These are phyloP conservation scores for Andrena cerasifolii DNA, from an alignment of 1,140 invertebrate genomes.

Conservation along the genomic window DNA sequence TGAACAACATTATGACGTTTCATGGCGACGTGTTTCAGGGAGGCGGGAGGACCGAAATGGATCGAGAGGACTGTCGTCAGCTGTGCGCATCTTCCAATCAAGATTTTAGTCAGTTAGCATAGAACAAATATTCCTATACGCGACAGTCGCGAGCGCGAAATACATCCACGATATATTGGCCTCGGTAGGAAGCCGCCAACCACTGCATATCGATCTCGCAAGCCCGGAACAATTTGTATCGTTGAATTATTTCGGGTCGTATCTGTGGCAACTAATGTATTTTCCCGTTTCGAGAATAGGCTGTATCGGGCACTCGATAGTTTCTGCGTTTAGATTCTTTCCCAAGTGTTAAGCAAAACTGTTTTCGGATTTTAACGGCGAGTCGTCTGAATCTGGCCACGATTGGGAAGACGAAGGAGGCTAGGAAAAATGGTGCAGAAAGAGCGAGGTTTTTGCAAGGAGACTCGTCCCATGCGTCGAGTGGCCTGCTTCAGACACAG, in stretches of 20 bases:
- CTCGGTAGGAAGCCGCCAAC: constrained; percentile 4
- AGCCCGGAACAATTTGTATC: constrained; percentile 58
- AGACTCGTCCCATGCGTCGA: neutral
- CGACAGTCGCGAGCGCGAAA: constrained; percentile 13
- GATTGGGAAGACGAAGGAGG: neutral
- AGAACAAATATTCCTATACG: too few species aligned
- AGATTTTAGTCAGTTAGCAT: too few species aligned
- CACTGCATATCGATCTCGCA: constrained; percentile 49
- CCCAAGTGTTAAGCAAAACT: too few species aligned
- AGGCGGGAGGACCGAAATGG: too few species aligned
- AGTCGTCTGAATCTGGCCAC: neutral
- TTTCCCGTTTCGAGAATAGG: too few species aligned
- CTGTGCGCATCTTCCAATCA: too few species aligned
- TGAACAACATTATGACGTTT: too few species aligned
- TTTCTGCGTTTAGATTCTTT: too few species aligned
- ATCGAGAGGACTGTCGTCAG: too few species aligned
- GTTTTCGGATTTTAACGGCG: too few species aligned
- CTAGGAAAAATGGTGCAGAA: neutral
- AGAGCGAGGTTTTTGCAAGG: neutral
- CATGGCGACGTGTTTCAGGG: too few species aligned
- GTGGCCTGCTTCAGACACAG: constrained; percentile 43
- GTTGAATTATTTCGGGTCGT: constrained; percentile 60
- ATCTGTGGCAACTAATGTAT: constrained; percentile 48
- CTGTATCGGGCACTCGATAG: too few species aligned
- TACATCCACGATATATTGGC: constrained; percentile 45